Evolutionary conservation across 1,140 invertebrate genomes (phyloP), one percentile per base, ranked within the genome.

Genomic region (Leptinotarsa lineolata): DNA sequence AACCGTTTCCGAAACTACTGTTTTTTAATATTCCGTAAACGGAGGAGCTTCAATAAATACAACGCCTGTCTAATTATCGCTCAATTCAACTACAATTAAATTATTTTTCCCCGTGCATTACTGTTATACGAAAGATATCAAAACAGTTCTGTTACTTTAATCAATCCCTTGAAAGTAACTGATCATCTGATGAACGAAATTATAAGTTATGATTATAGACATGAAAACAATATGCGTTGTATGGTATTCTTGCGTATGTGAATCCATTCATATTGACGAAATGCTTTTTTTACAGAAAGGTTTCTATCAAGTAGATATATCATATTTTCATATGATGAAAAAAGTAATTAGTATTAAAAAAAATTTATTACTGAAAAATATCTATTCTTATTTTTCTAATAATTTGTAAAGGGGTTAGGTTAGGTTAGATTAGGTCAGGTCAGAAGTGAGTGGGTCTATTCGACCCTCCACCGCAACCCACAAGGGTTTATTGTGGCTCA

Each of bases 1-100:
- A 54, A 54, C n/a, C 48, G n/a, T 54, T 54, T 54, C 48, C 48
- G 48, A 54, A 54, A 54, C 48, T 54, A 54, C 48, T 54, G 48
- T 54, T 54, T 54, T n/a, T 54, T 18, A 54, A 54, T 54, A 54
- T 54, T 54, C 48, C 48, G 48, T 54, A 54, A 54, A 54, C 48
- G 48, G 48, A 54, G 48, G n/a, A 54, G n/a, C 48, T 54, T 16
- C 48, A 54, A 54, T 54, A 15, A 54, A 8, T 18, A 18, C 48
- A 54, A 54, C 48, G n/a, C 48, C 48, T 54, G 15, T 54, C 48
- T 18, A 54, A 54, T 54, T 54, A 54, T 54, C 48, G 16, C 48
- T 15, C 48, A 54, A 54, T 18, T 15, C n/a, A 54, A 5, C 16
- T 54, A n/a, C 48, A 54, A n/a, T 54, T 18, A 18, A n/a, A 16